Conservation (phyloP, 2,888 invertebrate genomes). For the Phasia obesa region DNA sequence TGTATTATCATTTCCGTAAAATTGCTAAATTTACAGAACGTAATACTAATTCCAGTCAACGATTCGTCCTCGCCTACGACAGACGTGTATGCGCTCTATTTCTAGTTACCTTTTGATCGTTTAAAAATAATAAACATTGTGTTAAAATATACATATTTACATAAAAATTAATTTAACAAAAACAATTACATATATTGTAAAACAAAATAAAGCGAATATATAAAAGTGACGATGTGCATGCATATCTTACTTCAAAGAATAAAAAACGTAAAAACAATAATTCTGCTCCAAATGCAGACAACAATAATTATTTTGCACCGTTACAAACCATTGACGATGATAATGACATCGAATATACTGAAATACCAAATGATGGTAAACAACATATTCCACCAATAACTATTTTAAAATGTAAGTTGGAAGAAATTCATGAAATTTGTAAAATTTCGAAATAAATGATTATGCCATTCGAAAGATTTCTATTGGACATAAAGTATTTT, state of each 20-base stretch:
- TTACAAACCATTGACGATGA: constrained; percentile 8
- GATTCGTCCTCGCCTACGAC: neutral
- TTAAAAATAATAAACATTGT: neutral
- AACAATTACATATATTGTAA: neutral
- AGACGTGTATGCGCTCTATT: neutral
- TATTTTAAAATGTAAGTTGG: neutral
- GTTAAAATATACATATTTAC: neutral
- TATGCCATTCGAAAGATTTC: constrained; percentile 19
- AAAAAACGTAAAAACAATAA: neutral
- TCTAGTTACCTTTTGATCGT: neutral
- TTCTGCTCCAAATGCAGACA: neutral
- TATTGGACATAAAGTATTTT: constrained; percentile 27
- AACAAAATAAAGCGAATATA: neutral
- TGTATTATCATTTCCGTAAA: no score
- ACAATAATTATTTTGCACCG: neutral
- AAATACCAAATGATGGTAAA: no score
- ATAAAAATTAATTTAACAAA: neutral
- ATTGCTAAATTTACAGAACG: no score
- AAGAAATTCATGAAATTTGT: constrained; percentile 16
- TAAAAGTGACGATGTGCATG: neutral
- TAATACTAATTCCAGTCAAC: no score
- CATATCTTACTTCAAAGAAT: neutral
- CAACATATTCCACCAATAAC: no score
- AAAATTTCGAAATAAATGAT: constrained; percentile 3
- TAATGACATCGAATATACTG: neutral